These are phyloP conservation scores for Sceloporus tristichus DNA, from an alignment of 2,113 vertebrate genomes.

Conservation along the genomic window DNA sequence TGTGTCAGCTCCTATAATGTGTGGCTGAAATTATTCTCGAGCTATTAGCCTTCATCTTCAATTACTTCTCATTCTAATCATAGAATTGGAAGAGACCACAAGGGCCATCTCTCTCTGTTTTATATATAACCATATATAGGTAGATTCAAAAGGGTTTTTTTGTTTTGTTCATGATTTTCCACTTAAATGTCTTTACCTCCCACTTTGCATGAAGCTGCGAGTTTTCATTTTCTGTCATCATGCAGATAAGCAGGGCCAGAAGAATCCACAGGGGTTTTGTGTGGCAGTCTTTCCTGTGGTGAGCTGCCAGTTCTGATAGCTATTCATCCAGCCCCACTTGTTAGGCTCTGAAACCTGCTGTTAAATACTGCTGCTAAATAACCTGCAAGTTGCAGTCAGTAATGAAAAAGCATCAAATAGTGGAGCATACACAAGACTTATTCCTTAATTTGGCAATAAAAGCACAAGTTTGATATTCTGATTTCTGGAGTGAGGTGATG, in stretches of 20 bases:
- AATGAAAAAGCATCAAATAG: background rate
- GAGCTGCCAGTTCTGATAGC: background rate
- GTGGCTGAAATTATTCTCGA: background rate
- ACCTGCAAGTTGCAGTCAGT: background rate
- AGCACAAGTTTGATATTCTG: constrained; percentile 20
- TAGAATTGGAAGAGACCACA: too few species aligned
- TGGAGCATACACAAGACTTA: background rate
- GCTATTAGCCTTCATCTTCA: background rate
- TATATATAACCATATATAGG: too few species aligned
- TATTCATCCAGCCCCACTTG: background rate
- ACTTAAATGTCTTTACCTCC: background rate
- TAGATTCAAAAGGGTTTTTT: background rate
- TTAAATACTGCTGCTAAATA: background rate
- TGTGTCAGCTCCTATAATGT: background rate
- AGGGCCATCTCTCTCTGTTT: too few species aligned
- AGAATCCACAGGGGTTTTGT: background rate
- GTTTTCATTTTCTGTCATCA: background rate
- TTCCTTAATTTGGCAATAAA: background rate
- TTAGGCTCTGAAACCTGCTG: background rate
- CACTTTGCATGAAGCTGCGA: background rate
- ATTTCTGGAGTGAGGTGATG: constrained; percentile 42
- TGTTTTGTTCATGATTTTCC: background rate
- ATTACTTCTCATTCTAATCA: background rate
- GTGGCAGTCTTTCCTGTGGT: background rate
- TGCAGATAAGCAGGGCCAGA: background rate